These are phyloP conservation scores for Lasioglossum malachurum DNA, from an alignment of 2,888 invertebrate genomes.

Conservation along the genomic window DNA sequence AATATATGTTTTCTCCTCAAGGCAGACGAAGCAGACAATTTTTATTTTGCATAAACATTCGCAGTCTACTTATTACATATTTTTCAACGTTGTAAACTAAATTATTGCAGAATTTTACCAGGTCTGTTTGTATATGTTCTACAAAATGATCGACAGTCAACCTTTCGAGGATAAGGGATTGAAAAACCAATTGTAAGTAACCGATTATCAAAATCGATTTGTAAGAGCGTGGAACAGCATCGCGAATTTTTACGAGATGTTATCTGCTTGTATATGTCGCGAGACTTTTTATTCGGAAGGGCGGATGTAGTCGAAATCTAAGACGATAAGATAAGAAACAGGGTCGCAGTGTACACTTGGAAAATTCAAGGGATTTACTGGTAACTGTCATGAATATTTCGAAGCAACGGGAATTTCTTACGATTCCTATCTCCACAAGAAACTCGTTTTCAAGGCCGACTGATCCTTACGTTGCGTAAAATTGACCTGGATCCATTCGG, in stretches of 20 bases:
- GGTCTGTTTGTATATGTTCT: not conserved
- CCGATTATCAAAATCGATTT: not conserved
- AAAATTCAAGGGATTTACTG: not conserved
- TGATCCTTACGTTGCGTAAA: conserved; percentile 21
- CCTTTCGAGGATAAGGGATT: too few species aligned
- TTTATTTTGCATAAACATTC: too few species aligned
- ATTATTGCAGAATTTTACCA: not conserved
- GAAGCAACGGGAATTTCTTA: conserved; percentile 12
- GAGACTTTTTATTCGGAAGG: not conserved
- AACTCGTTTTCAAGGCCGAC: conserved; percentile 63
- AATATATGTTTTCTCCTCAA: too few species aligned
- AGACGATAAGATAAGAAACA: conserved; percentile 30
- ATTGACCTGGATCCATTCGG: not conserved
- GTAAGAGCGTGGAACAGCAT: not conserved
- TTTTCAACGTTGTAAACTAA: not conserved
- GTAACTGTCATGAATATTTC: not conserved
- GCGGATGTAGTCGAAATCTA: not conserved
- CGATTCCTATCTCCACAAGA: conserved; percentile 17
- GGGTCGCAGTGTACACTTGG: not conserved
- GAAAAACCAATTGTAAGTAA: not conserved
- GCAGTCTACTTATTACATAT: not conserved
- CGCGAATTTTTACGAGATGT: not conserved
- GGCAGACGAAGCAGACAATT: too few species aligned
- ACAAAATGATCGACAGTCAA: not conserved
- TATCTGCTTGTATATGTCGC: conserved; percentile 1